Evolutionary conservation across 2,113 vertebrate genomes (phyloP), one percentile per base, ranked within the genome.

Genomic region (Grantiella picta): DNA sequence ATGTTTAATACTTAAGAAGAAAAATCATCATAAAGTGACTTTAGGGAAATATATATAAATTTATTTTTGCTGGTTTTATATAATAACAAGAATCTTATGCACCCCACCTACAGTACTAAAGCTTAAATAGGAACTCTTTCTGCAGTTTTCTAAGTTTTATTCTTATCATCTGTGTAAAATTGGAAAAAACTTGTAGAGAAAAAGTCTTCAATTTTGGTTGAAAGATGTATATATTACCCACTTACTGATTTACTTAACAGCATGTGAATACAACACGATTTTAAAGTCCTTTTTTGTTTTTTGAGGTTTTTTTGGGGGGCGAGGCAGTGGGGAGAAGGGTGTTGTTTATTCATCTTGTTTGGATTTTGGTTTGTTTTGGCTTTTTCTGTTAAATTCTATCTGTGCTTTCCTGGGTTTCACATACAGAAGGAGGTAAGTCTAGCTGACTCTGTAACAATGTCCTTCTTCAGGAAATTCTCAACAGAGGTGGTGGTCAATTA

Each of bases 241-340:
- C 6, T 71, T 71, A 63, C 5, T 47, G 20, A 70, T 69, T 70
- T 91, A 47, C 54, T 72, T 36, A 65, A 16, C 11, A 57, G 11
- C 3, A 33, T 19, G 6, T 60, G 36, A 75, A 49, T 19, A 15
- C 5, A 49, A 57, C 2, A 33, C 16, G 14, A 54, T 29, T 45
- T 75, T 82, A 33, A 54, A 44, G 1, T 3, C 2, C 44, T 25
- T 24, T n/a, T 61, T 6, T 18, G 15, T n/a, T n/a, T n/a, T n/a
- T n/a, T n/a, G n/a, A n/a, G 44, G 1, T 38, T 68, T 44, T 35
- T 17, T 27, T 20, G 5, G 0, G 1, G 4, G 7, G 5, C 2
- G 1, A 12, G 7, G 3, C n/a, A n/a, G n/a, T n/a, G n/a, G 38
- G 38, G 38, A 11, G 38, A 38, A 4, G 12, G 11, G 4, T 7